Base-by-base conservation (phyloP, 2,113 vertebrate genomes). In the Ptyas mucosa region DNA sequence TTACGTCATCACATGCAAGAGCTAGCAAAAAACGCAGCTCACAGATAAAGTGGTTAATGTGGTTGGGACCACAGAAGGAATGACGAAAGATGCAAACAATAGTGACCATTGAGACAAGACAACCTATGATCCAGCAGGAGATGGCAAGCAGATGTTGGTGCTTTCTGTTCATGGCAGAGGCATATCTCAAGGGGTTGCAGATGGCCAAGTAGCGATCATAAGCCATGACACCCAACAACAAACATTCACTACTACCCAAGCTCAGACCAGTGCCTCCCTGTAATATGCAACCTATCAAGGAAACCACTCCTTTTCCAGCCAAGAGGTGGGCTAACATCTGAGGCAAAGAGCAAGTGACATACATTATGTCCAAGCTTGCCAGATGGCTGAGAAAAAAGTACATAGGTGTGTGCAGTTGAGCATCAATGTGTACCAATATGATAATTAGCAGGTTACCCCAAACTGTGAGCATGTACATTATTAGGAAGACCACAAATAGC, bases 371-470 rank as follows among this genome's bases (percentile, higher is more conserved):
- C 1, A 94, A 3, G 9, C 91, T 0, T 0, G 95, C 92, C 14
- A 96, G 93, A 5, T 93, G 75, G 3, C 58, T n/a, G 54, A 95
- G 94, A 55, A 95, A 88, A 90, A 69, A 69, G 12, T 69, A 69
- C 14, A 34, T 69, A 18, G 64, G 64, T 15, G 64, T 69, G 52
- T 95, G 93, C 1, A 94, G 95, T 14, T 12, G 46, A 2, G 93
- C 1, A 12, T 96, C 94, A 0, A 12, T 87, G 64, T 86, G 89
- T 5, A 91, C 93, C 0, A 92, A 49, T 46, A 94, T 55, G 92
- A 89, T 87, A 90, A 93, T 92, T 75, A 93, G 34, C 2, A 94
- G 52, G 52, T 95, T 95, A 7, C 85, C 93, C 86, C 94, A 7
- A 93, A 69, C 6, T 69, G 64, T 69, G 29, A 69, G 29, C 29